Percentiles rank a stretch among this genome's conserved stretches.
Evolutionary conservation across 2,113 vertebrate genomes (phyloP).

Genomic region (Coptodon rendalli): DNA sequence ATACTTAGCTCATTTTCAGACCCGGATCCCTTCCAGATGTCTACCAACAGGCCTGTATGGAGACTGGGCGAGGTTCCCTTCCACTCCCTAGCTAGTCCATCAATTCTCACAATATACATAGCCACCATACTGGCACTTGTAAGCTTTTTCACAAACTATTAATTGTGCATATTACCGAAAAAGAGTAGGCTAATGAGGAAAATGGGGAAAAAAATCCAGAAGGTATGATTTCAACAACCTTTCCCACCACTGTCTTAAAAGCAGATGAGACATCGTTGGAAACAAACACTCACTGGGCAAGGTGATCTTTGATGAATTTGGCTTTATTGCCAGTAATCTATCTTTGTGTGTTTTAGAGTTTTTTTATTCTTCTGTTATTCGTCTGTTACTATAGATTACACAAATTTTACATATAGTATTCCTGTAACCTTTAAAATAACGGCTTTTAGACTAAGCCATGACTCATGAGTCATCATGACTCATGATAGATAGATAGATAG

Average conservation of each 20-base stretch:
- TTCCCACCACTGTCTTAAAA: constrained; percentile 2
- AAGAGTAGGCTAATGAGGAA: neutral
- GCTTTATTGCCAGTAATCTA: constrained; percentile 2
- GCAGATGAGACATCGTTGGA: constrained; percentile 30
- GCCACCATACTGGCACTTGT: constrained; percentile 7
- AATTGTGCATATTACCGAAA: neutral
- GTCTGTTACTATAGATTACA: neutral
- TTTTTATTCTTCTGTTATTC: too few species aligned
- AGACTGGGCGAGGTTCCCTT: constrained; percentile 43
- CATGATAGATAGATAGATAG: neutral
- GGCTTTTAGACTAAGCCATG: neutral
- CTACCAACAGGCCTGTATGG: constrained; percentile 4
- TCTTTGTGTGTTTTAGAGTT: neutral
- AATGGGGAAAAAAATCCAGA: neutral
- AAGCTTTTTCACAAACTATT: constrained; percentile 36
- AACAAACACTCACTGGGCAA: neutral
- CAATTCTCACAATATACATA: constrained; percentile 21
- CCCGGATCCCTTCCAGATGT: constrained; percentile 67
- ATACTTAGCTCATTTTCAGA: constrained; percentile 44
- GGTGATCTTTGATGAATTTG: constrained; percentile 21
- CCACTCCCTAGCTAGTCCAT: constrained; percentile 26
- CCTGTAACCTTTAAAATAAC: neutral
- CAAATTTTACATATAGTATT: neutral
- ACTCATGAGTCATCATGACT: neutral
- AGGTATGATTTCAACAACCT: constrained; percentile 5